Evolutionary conservation across 2,888 invertebrate genomes (phyloP).

Genomic region (Sphinx pinastri): DNA sequence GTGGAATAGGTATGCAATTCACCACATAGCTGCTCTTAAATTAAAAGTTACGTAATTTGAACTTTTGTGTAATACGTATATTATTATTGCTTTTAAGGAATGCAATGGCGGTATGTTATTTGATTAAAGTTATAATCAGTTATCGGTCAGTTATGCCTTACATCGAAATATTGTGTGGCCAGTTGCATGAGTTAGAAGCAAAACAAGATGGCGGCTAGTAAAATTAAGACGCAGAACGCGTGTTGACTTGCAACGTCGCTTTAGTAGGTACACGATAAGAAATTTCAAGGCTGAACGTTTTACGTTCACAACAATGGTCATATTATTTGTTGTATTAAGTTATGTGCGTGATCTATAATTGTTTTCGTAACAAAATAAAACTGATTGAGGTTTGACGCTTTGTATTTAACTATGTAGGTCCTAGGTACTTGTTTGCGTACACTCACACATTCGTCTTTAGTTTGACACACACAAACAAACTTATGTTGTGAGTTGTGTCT

Average conservation of each 20-base stretch:
- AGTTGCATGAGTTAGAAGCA: constrained; percentile 42
- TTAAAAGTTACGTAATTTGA: constrained; percentile 50
- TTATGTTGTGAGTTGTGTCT: neutral
- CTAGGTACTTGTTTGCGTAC: neutral
- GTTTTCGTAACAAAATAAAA: constrained; percentile 50
- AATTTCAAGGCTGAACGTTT: constrained; percentile 77
- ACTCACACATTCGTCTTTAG: neutral
- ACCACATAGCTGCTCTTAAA: constrained; percentile 28
- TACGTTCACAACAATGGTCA: constrained; percentile 66
- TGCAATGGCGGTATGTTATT: too few species aligned
- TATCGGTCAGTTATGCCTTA: neutral
- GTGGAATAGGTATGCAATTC: constrained; percentile 53
- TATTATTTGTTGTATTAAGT: neutral
- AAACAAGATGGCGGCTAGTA: constrained; percentile 75
- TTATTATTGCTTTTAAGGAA: too few species aligned
- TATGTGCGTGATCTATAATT: constrained; percentile 23
- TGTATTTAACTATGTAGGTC: neutral
- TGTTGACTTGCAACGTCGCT: constrained; percentile 80
- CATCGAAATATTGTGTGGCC: constrained; percentile 7
- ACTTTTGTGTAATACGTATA: neutral
- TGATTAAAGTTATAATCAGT: too few species aligned
- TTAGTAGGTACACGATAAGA: constrained; percentile 73
- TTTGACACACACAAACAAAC: neutral
- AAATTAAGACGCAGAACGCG: constrained; percentile 77
- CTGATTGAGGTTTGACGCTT: constrained; percentile 21